Percentiles rank a stretch among this genome's conserved stretches.
These are phyloP conservation scores for Ceyx margarethae DNA, from an alignment of 2,113 vertebrate species.

Conservation along the genomic window DNA sequence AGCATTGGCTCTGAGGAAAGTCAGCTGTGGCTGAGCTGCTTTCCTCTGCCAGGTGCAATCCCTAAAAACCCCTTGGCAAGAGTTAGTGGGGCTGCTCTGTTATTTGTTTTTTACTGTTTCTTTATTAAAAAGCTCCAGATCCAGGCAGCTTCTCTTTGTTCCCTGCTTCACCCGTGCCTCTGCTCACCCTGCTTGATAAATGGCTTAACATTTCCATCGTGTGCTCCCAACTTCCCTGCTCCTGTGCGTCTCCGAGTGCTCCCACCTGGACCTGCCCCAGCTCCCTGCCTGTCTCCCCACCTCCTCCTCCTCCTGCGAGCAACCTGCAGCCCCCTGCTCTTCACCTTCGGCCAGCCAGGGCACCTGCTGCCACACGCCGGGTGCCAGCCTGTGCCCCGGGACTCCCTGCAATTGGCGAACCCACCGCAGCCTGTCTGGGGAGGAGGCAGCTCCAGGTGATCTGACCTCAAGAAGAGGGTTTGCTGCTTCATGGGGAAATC, in stretches of 20 bases:
- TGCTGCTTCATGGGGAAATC: neutral
- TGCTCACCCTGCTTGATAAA: neutral
- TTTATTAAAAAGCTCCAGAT: constrained; percentile 27
- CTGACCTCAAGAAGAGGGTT: neutral
- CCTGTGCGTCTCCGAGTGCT: neutral
- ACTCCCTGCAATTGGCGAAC: neutral
- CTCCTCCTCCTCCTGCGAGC: neutral
- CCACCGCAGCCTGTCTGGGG: neutral
- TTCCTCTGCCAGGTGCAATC: constrained; percentile 33
- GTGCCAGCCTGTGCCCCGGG: neutral
- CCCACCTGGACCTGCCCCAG: neutral
- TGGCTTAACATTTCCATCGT: accelerated
- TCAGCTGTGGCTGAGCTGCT: neutral
- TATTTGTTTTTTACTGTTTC: neutral
- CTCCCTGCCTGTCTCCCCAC: neutral
- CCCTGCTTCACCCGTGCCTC: neutral
- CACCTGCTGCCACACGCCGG: neutral
- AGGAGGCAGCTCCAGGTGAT: neutral
- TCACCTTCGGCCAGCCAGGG: neutral
- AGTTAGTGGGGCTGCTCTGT: neutral
- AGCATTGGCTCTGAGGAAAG: neutral
- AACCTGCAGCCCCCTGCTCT: neutral
- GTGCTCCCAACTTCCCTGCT: neutral
- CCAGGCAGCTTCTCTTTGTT: neutral
- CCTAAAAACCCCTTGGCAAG: constrained; percentile 38